Evolutionary conservation across 2,113 vertebrate species (phyloP), one percentile per base, ranked within the genome.

Genomic region (Rhea pennata): DNA sequence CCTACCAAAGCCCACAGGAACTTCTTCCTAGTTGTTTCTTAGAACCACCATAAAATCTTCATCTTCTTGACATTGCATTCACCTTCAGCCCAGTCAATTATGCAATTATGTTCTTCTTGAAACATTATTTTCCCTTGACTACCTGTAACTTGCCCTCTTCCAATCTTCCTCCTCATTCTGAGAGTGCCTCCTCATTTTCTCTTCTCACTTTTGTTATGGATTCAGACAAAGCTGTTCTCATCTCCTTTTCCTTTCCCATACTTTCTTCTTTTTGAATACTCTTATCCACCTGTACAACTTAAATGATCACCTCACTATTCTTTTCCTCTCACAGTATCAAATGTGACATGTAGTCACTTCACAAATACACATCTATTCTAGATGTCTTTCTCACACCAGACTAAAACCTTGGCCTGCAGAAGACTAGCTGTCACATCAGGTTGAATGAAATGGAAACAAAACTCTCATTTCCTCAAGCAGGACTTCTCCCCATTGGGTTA

Each of bases 1-100:
- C 29, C 12, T 33, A 11, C 26, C 13, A 14, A 20, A 13, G 46
- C 48, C 20, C 48, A 16, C 26, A 58, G 24, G 26, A 85, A 5
- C 9, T 23, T 69, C 5, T 51, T 22, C 16, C n/a, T 24, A 21
- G n/a, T 48, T 21, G 16, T 19, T 6, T 53, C 26, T 39, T 0
- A 0, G 6, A 12, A n/a, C 6, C 6, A 2, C 19, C 1, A 0
- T 3, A 26, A 13, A 3, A 11, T 4, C 3, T 6, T 14, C 4
- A 2, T 40, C 39, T 33, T 72, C 16, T 51, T 2, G 7, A 6
- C 9, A 58, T 58, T 13, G 14, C 54, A 27, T 7, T 29, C 29
- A 7, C 26, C 22, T 7, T 9, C 33, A 62, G 12, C 65, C 66
- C 65, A 72, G 36, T 15, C 13, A 0, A 13, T 8, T 3, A 4